A percentile compares a stretch with the other conserved stretches of the same genome.
Evolutionary conservation across 2,113 vertebrate species (phyloP).

Genomic region (Nothobranchius kuhntae): DNA sequence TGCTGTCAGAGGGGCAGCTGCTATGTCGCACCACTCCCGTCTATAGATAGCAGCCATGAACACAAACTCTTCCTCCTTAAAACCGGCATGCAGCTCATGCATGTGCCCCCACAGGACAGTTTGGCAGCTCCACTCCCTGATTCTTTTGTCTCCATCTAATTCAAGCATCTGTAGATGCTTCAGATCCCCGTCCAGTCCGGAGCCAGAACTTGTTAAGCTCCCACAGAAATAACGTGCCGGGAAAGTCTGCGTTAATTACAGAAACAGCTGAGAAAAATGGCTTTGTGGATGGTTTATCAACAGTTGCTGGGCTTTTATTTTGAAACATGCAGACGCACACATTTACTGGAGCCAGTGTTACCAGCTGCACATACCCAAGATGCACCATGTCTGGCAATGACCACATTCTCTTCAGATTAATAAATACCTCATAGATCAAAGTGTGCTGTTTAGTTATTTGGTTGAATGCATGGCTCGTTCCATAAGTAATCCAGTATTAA

Average conservation of each 20-base stretch:
- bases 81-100: slow-evolving; percentile 23
- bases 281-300: slow-evolving; percentile 27
- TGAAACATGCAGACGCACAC: slow-evolving; percentile 12
- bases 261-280: slow-evolving; percentile 57
- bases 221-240: slow-evolving; percentile 30
- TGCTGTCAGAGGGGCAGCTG: slow-evolving; percentile 69
- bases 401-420: slow-evolving; percentile 29
- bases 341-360: slow-evolving; percentile 16
- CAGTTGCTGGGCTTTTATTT: slow-evolving; percentile 59
- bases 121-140: slow-evolving; percentile 43
- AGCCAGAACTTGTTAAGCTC: slow-evolving; percentile 44
- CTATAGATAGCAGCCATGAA: slow-evolving; percentile 77
- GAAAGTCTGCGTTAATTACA: slow-evolving; percentile 46
- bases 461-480: no score
- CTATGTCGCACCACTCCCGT: slow-evolving; percentile 60
- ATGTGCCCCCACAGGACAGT: slow-evolving; percentile 41
- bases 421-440: slow-evolving; percentile 6
- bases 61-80: slow-evolving; percentile 69
- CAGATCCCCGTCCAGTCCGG: slow-evolving; percentile 3
- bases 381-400: slow-evolving; percentile 9
- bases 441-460: no score
- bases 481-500: no score
- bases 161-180: slow-evolving; percentile 13
- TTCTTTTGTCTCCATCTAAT: slow-evolving; percentile 26
- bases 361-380: slow-evolving; percentile 29